Percentiles rank a stretch among this genome's conserved stretches.
Conservation (phyloP, 2,113 vertebrate species). For the Rallus limicola region DNA sequence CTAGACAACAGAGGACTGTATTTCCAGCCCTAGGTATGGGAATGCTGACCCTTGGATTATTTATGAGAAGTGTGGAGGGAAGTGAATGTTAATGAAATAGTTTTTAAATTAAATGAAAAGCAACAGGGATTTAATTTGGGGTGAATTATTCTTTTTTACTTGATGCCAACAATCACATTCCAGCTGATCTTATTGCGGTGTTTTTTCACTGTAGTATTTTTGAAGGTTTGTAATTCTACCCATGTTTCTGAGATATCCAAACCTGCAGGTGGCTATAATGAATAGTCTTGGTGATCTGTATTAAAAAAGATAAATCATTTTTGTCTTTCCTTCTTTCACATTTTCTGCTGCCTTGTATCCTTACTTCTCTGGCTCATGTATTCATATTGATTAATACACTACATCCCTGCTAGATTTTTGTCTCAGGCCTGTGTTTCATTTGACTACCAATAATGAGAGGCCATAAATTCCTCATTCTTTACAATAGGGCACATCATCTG, state of each 20-base stretch:
- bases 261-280: slow-evolving; percentile 17
- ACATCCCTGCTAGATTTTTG: slow-evolving; percentile 26
- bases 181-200: background rate
- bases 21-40: background rate
- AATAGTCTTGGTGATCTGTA: slow-evolving; percentile 40
- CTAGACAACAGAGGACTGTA: background rate
- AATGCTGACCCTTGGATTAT: background rate
- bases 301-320: slow-evolving; percentile 68
- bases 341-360: slow-evolving; percentile 40
- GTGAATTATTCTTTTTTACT: background rate
- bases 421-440: slow-evolving; percentile 46
- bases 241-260: background rate
- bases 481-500: background rate
- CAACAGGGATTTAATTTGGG: slow-evolving; percentile 54
- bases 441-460: slow-evolving; percentile 39
- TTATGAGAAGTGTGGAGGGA: background rate
- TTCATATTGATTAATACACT: slow-evolving; percentile 51
- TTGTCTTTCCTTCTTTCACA: background rate
- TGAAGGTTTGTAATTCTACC: slow-evolving; percentile 47
- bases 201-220: slow-evolving; percentile 50
- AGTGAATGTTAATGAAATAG: background rate
- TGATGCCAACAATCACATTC: background rate
- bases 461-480: slow-evolving; percentile 57
- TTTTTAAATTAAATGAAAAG: slow-evolving; percentile 33
- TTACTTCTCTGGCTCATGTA: slow-evolving; percentile 41